Conservation (phyloP, 2,113 vertebrate genomes). For the Cardinalis cardinalis region DNA sequence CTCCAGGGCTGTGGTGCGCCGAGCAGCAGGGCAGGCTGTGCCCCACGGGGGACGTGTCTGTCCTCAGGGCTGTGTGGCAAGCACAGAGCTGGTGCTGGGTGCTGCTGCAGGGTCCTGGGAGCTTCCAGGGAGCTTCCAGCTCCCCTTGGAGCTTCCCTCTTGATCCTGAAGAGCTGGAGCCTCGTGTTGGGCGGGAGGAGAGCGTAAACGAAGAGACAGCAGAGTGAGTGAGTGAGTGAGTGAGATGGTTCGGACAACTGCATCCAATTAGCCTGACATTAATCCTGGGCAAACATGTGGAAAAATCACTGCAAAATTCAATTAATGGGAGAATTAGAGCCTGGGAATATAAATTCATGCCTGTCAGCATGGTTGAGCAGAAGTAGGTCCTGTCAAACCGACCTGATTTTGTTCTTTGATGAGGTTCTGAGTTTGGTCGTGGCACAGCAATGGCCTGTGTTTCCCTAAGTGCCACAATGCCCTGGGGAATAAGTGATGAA, state of each 20-base stretch:
- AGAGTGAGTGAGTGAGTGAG: background rate
- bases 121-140: too few relatives aligned
- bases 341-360: slow-evolving; percentile 1
- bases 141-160: background rate
- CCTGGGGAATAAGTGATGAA: background rate
- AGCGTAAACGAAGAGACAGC: rapidly evolving
- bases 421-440: background rate
- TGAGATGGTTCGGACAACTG: background rate
- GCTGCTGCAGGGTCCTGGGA: background rate
- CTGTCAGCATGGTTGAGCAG: background rate
- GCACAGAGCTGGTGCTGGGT: rapidly evolving
- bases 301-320: slow-evolving; percentile 11
- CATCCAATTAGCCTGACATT: slow-evolving; percentile 43
- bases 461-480: background rate
- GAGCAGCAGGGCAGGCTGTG: background rate
- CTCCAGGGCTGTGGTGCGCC: background rate
- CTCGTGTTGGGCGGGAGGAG: background rate
- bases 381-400: slow-evolving; percentile 2
- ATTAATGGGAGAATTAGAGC: slow-evolving; percentile 44
- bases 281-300: slow-evolving; percentile 30
- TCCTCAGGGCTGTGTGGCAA: rapidly evolving
- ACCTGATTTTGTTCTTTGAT: background rate
- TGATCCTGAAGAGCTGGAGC: background rate
- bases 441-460: background rate
- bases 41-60: rapidly evolving